Conservation (phyloP, 1,140 invertebrate genomes). For the Brachionus paranguensis region DNA sequence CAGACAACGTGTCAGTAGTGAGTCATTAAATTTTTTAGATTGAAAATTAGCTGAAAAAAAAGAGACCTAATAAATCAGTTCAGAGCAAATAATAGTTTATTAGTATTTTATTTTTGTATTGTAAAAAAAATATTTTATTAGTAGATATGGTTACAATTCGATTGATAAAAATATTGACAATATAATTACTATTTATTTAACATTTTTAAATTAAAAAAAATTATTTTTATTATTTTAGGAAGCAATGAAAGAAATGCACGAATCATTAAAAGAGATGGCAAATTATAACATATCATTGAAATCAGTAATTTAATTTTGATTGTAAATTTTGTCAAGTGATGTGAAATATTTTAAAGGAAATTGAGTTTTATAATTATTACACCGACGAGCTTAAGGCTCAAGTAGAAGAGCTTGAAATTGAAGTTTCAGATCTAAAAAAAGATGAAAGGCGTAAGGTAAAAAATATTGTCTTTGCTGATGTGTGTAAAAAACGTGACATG, state of each 20-base stretch:
- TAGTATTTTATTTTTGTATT: neutral
- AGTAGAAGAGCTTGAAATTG: neutral
- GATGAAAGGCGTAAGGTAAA: neutral
- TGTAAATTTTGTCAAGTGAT: neutral
- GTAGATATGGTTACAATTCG: neutral
- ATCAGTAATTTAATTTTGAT: constrained; percentile 18
- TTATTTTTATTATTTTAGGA: neutral
- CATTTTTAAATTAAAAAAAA: neutral
- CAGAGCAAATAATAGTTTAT: neutral
- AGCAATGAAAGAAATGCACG: constrained; percentile 31
- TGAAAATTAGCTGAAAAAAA: neutral
- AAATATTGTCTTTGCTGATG: neutral
- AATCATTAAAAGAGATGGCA: constrained; percentile 30
- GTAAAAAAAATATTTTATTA: neutral
- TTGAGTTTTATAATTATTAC: constrained; percentile 11
- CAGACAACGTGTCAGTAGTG: neutral
- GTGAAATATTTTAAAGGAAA: neutral
- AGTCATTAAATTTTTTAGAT: neutral
- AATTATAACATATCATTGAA: neutral
- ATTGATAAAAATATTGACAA: neutral
- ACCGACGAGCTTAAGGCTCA: neutral
- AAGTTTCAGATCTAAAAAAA: neutral
- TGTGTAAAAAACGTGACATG: neutral
- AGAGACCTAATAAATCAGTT: neutral
- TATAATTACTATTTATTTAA: neutral